A percentile compares a stretch with the other conserved stretches of the same genome.
Conservation (phyloP, 2,888 invertebrate genomes). For the Diarsia dahlii region DNA sequence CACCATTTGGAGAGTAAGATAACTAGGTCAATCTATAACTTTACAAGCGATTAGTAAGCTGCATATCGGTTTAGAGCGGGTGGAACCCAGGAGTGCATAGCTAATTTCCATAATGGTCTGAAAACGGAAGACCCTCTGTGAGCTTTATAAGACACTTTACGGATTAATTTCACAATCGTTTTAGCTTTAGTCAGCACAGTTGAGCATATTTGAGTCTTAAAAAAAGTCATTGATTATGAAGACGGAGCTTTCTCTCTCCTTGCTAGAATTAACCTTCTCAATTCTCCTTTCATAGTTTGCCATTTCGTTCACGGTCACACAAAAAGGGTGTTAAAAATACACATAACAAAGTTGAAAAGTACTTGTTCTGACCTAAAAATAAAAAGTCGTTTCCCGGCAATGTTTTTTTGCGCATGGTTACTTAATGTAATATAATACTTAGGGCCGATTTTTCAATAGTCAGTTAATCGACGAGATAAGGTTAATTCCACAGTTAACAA, state of each 20-base stretch:
- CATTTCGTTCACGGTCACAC: neutral
- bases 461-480: too few relatives aligned
- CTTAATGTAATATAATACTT: too few relatives aligned
- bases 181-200: constrained; percentile 6
- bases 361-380: neutral
- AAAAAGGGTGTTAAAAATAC: neutral
- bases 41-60: constrained; percentile 33
- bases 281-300: neutral
- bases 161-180: constrained; percentile 12
- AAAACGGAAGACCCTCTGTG: constrained; percentile 9
- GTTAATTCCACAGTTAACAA: too few relatives aligned
- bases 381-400: too few relatives aligned
- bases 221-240: neutral
- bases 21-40: constrained; percentile 32
- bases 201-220: neutral
- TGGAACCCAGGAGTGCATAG: constrained; percentile 10
- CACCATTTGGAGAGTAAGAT: neutral
- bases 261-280: neutral
- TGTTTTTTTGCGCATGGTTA: too few relatives aligned
- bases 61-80: constrained; percentile 2
- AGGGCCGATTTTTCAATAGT: too few relatives aligned
- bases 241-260: neutral
- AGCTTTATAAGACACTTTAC: constrained; percentile 13
- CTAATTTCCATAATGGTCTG: constrained; percentile 41
- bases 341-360: neutral